Evolutionary conservation across 23 tunicate species (phyloP), one percentile per base, ranked within the genome.

Genomic region (Ciona savignyi): DNA sequence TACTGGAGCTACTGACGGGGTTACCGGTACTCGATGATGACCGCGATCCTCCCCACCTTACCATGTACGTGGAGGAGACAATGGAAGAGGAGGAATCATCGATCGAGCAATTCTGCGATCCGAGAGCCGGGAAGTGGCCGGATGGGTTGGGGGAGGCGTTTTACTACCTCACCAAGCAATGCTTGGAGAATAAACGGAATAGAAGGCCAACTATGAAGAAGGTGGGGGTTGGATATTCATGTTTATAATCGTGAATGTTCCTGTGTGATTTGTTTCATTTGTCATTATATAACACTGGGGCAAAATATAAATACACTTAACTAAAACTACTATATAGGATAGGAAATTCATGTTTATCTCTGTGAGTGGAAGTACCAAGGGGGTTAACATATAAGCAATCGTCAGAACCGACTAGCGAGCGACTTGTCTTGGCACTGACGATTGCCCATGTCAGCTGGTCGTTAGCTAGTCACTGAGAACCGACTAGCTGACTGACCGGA

Each of bases 1-100:
- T 91, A 29, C 83, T 91, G 29, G 97, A 91, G 51, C 71, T 91
- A 3, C 72, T 91, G 49, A 91, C 97, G 0, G 81, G 91, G 26
- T 34, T 30, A 25, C 70, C 83, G 11, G 97, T 91, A 0, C 29
- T 79, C 24, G 91, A 91, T 2, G 76, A 76, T 56, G 33, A 62
- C 27, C 74, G 97, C 31, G 82, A 85, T 1, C 97, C 97, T 11
- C 29, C 62, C 9, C 72, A 75, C 49, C 72, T 91, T 15, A 61
- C 79, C 25, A 42, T 76, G 66, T 91, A 74, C 70, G 66, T 84
- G 1, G 84, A 74, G 0, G 97, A 91, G 70, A 72, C 33, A 19
- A 73, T 69, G 74, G 81, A 72, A 23, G 86, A 91, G 22, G 83
- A 80, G 30, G 85, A 70, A 62, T 76, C 51, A 33, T 33, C 69